Evolutionary conservation across 2,888 invertebrate genomes (phyloP).

Genomic region (Mellilla xanthometata): DNA sequence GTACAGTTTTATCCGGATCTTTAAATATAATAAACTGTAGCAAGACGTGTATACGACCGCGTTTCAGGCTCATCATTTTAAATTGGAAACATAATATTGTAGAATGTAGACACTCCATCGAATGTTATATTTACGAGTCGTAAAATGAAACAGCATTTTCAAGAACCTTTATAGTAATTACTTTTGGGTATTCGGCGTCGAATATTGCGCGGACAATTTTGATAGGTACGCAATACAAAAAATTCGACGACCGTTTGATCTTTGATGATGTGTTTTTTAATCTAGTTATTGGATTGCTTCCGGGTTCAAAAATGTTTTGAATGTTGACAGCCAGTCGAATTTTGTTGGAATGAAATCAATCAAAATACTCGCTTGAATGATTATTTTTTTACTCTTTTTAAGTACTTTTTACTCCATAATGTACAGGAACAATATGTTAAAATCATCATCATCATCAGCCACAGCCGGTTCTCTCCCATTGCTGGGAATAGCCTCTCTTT

Average conservation of each 20-base stretch:
- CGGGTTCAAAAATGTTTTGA: background rate
- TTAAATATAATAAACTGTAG: no score
- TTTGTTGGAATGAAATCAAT: no score
- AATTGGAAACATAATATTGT: slow-evolving; percentile 31
- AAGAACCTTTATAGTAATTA: slow-evolving; percentile 27
- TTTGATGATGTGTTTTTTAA: slow-evolving; percentile 2
- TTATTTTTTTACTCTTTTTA: no score
- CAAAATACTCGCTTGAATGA: no score
- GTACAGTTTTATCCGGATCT: no score
- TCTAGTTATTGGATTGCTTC: background rate
- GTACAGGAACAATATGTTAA: no score
- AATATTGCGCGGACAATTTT: slow-evolving; percentile 12
- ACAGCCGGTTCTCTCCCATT: no score
- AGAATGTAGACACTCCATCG: slow-evolving; percentile 26
- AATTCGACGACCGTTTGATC: slow-evolving; percentile 2
- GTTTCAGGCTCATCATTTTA: slow-evolving; percentile 26
- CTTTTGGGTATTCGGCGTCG: slow-evolving; percentile 15
- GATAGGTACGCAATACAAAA: slow-evolving; percentile 6
- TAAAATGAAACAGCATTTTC: slow-evolving; percentile 27
- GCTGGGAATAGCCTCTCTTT: no score
- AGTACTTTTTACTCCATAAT: no score
- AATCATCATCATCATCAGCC: no score
- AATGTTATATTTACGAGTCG: slow-evolving; percentile 32
- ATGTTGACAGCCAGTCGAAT: no score
- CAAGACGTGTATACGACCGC: slow-evolving; percentile 6